phyloP scores from a whole-genome alignment of 2,888 invertebrate species.

The Anodontia alba region DNA sequence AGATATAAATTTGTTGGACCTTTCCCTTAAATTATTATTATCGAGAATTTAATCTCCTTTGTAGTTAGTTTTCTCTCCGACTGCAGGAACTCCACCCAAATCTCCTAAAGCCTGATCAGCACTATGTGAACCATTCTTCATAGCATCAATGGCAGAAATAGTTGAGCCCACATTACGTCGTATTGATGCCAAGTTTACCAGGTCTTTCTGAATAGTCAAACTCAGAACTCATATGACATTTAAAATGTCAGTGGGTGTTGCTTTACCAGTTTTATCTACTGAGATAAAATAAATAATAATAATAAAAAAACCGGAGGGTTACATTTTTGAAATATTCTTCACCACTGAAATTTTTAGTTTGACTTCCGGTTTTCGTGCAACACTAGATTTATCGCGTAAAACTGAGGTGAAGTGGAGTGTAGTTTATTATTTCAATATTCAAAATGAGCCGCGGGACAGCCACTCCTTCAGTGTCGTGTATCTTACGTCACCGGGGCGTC shows the following conservation, averaged over 20 bases:
- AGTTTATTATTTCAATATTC: too few relatives aligned
- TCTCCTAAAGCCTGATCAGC: conserved; percentile 15
- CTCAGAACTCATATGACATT: conserved; percentile 30
- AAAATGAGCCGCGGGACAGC: too few relatives aligned
- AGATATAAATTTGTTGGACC: conserved; percentile 20
- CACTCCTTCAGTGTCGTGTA: too few relatives aligned
- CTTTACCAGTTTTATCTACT: too few relatives aligned
- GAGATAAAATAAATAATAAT: too few relatives aligned
- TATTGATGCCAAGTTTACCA: conserved; percentile 10
- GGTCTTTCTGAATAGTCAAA: conserved; percentile 29
- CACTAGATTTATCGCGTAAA: too few relatives aligned
- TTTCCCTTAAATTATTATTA: conserved; percentile 25
- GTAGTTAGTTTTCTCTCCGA: conserved; percentile 1
- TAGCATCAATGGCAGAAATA: conserved; percentile 5
- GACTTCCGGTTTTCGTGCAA: too few relatives aligned
- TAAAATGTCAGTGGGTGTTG: conserved; percentile 19
- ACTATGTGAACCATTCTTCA: conserved; percentile 27
- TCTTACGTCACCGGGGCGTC: too few relatives aligned
- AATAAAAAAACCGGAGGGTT: too few relatives aligned
- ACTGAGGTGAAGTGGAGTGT: too few relatives aligned
- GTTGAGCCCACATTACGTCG: conserved; percentile 15
- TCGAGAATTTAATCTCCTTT: conserved; percentile 27
- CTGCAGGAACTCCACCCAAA: conserved; percentile 17
- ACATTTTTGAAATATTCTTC: too few relatives aligned
- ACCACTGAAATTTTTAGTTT: too few relatives aligned